Conservation (phyloP, 2,797 vertebrate genomes). For the Ctenosaura bakeri region DNA sequence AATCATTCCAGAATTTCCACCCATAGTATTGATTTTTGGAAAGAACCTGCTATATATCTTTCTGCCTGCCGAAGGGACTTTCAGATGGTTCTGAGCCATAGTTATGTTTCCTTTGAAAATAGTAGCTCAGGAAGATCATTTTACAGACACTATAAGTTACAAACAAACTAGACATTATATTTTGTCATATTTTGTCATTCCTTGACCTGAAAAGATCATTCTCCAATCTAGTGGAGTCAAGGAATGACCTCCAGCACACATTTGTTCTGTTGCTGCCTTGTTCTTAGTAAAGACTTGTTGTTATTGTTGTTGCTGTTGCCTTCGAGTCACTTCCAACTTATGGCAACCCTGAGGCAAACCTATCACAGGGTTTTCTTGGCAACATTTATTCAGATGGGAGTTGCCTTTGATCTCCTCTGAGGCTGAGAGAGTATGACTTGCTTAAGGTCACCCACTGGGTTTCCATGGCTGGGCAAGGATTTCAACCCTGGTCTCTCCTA, state of each 20-base stretch:
- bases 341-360: too few species aligned
- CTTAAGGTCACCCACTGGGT: too few species aligned
- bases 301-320: neutral
- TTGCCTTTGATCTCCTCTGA: too few species aligned
- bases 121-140: neutral
- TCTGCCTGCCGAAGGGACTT: neutral
- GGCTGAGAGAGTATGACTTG: too few species aligned
- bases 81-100: neutral
- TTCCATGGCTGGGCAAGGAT: too few species aligned
- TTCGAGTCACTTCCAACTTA: too few species aligned
- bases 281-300: neutral
- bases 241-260: neutral
- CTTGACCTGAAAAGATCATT: neutral
- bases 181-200: neutral
- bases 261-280: neutral
- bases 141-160: neutral
- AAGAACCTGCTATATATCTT: neutral
- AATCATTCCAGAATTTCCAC: neutral
- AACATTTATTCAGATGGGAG: too few species aligned
- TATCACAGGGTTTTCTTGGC: too few species aligned
- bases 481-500: neutral
- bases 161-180: neutral
- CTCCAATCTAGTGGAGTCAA: neutral
- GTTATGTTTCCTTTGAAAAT: neutral
- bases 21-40: neutral